A percentile compares a stretch with the other conserved stretches of the same genome.
These are phyloP conservation scores for Eilema caniola DNA, from an alignment of 2,888 invertebrate genomes.

Conservation along the genomic window DNA sequence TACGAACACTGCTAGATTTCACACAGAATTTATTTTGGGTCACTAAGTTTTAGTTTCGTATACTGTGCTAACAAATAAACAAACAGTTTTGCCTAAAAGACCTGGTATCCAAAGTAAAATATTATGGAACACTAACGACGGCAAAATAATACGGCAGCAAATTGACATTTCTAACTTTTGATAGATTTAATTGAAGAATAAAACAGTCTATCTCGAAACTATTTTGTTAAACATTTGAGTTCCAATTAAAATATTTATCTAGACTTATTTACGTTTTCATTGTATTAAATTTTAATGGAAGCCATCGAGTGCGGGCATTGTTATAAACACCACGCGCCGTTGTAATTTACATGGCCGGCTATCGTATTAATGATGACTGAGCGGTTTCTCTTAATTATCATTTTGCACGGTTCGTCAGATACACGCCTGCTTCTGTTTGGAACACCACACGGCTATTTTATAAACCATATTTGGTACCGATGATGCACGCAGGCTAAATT, in stretches of 20 bases:
- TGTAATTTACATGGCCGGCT: slow-evolving; percentile 82
- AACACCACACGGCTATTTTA: slow-evolving; percentile 37
- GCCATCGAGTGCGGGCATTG: slow-evolving; percentile 75
- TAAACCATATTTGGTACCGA: slow-evolving; percentile 25
- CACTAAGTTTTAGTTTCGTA: background rate
- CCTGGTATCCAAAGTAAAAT: background rate
- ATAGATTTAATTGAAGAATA: background rate
- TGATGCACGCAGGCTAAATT: slow-evolving; percentile 9
- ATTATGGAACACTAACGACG: background rate
- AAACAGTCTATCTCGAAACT: background rate
- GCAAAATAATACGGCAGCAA: too few relatives aligned
- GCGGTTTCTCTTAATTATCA: slow-evolving; percentile 87
- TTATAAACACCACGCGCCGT: slow-evolving; percentile 70
- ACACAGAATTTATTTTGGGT: background rate
- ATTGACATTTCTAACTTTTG: too few relatives aligned
- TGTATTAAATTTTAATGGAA: slow-evolving; percentile 78
- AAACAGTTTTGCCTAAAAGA: background rate
- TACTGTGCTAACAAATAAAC: background rate
- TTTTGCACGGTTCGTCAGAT: slow-evolving; percentile 85
- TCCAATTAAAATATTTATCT: slow-evolving; percentile 40
- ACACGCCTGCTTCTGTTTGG: slow-evolving; percentile 69
- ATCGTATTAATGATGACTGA: slow-evolving; percentile 85
- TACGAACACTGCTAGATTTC: background rate
- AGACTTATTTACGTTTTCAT: slow-evolving; percentile 59
- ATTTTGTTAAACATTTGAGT: slow-evolving; percentile 11